These are phyloP conservation scores for Cydia fagiglandana DNA, from an alignment of 1,140 invertebrate genomes.

Conservation along the genomic window DNA sequence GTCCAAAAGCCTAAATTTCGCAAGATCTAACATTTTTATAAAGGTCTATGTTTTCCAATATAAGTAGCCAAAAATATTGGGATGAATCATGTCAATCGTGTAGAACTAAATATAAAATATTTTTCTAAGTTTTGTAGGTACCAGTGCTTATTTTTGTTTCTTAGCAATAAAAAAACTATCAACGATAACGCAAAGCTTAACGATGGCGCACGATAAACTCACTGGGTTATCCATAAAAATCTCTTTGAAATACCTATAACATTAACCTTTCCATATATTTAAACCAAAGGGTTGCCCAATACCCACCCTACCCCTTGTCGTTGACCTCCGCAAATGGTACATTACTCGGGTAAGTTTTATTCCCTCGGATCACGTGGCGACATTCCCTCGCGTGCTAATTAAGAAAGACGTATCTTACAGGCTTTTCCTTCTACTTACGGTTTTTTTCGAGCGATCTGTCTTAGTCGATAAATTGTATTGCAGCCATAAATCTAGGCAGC, in stretches of 20 bases:
- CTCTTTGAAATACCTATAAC: neutral
- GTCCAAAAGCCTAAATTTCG: neutral
- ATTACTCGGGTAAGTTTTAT: conserved; percentile 16
- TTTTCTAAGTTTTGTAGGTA: too few relatives aligned
- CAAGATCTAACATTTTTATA: neutral
- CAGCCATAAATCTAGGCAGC: conserved; percentile 24
- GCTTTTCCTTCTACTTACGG: neutral
- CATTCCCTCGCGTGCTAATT: neutral
- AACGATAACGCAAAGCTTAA: neutral
- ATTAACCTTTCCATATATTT: neutral
- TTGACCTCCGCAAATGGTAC: conserved; percentile 1
- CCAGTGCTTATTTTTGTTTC: too few relatives aligned
- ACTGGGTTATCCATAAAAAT: neutral
- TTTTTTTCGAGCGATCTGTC: neutral
- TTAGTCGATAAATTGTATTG: conserved; percentile 30
- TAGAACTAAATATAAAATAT: too few relatives aligned
- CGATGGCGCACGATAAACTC: neutral
- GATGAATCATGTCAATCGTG: too few relatives aligned
- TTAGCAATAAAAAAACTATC: neutral
- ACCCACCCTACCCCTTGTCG: neutral
- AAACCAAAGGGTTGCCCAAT: neutral
- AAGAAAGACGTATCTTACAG: neutral
- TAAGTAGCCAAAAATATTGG: too few relatives aligned
- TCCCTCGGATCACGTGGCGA: conserved; percentile 23
- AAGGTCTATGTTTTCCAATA: neutral